phyloP scores from a whole-genome alignment of 2,797 vertebrate species.

The Macropodus opercularis region DNA sequence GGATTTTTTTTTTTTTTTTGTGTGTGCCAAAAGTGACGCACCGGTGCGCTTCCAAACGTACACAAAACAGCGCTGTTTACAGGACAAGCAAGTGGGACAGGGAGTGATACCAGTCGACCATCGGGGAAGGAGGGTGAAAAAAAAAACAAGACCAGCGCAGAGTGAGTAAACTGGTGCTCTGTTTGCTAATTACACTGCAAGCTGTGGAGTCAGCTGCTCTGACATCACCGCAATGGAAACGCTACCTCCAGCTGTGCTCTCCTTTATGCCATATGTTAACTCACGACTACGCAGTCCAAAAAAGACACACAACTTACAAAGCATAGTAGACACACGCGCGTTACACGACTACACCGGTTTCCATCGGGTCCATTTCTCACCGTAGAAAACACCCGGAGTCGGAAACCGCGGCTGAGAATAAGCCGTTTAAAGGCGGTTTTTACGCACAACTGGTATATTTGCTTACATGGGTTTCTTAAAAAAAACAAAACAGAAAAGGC shows the following conservation, averaged over 20 bases:
- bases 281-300: slow-evolving; percentile 76
- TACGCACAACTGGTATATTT: slow-evolving; percentile 36
- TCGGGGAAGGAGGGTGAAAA: slow-evolving; percentile 64
- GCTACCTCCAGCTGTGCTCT: slow-evolving; percentile 99
- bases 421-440: slow-evolving; percentile 25
- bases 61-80: slow-evolving; percentile 45
- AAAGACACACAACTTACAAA: slow-evolving; percentile 75
- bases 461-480: slow-evolving; percentile 33
- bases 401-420: slow-evolving; percentile 19
- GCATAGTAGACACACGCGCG: background rate
- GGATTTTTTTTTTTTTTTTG: background rate
- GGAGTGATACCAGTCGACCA: slow-evolving; percentile 57
- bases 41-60: slow-evolving; percentile 46
- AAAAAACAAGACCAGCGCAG: slow-evolving; percentile 66
- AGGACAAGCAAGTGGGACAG: slow-evolving; percentile 37
- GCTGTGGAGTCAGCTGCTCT: slow-evolving; percentile 99
- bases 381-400: slow-evolving; percentile 12
- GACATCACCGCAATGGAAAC: slow-evolving; percentile 99
- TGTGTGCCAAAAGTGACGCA: slow-evolving; percentile 43
- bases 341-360: slow-evolving; percentile 15
- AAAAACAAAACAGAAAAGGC: background rate
- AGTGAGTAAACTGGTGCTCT: slow-evolving; percentile 85
- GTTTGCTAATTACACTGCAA: slow-evolving; percentile 95
- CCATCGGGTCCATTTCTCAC: slow-evolving; percentile 4
- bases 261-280: slow-evolving; percentile 99